Percentiles rank a stretch among this genome's conserved stretches.
These are phyloP conservation scores for Drosophila mayaguana DNA, from an alignment of 2,888 invertebrate genomes.

Conservation along the genomic window DNA sequence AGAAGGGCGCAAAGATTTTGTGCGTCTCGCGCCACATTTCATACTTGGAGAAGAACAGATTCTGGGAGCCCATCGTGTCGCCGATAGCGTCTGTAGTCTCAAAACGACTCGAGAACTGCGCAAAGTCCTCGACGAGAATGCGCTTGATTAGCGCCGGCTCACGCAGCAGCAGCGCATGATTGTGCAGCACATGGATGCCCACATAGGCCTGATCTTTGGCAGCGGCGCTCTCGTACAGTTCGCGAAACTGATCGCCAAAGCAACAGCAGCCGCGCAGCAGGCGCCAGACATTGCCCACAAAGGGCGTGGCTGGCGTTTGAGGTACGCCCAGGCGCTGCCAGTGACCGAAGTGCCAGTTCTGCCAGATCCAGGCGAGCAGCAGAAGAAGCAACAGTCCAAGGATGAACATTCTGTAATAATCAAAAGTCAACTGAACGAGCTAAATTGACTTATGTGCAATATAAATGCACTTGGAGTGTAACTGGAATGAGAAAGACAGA, in stretches of 20 bases:
- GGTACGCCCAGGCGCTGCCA: constrained; percentile 81
- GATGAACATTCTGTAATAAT: constrained; percentile 24
- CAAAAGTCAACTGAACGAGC: constrained; percentile 18
- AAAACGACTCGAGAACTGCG: constrained; percentile 81
- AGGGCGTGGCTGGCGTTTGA: constrained; percentile 76
- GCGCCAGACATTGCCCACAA: constrained; percentile 84
- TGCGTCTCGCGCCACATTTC: constrained; percentile 85
- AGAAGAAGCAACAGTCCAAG: constrained; percentile 3
- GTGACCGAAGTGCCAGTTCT: constrained; percentile 80
- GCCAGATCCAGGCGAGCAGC: constrained; percentile 63
- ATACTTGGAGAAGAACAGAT: constrained; percentile 85
- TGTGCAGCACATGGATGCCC: constrained; percentile 85
- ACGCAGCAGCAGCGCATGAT: constrained; percentile 84
- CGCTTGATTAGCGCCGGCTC: constrained; percentile 85
- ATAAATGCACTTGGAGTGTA: constrained; percentile 3
- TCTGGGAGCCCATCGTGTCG: constrained; percentile 84
- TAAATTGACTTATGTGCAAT: background rate
- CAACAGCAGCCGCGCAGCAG: constrained; percentile 77
- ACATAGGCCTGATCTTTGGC: constrained; percentile 67
- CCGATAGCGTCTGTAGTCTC: constrained; percentile 71
- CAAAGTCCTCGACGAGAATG: constrained; percentile 85
- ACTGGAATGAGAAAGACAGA: background rate
- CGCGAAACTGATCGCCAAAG: constrained; percentile 79
- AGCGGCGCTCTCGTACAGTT: constrained; percentile 75
- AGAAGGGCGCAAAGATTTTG: constrained; percentile 85